Conservation (phyloP, 2,113 vertebrate species). For the Cyphomyrus discorhynchus region DNA sequence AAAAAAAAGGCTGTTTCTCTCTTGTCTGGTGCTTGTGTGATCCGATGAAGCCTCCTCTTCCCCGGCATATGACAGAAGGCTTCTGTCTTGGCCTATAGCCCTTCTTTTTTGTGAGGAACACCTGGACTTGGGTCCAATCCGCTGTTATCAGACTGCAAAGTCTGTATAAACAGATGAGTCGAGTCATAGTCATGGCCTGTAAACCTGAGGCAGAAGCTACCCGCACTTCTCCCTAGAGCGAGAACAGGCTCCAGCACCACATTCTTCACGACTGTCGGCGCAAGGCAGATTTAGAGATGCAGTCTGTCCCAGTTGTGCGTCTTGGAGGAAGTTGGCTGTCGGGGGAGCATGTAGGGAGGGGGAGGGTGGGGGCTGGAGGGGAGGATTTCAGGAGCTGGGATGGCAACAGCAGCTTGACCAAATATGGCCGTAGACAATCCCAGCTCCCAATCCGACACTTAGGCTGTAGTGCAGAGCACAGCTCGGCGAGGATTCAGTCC, state of each 20-base stretch:
- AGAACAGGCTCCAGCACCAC: neutral
- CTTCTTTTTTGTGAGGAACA: neutral
- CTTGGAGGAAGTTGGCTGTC: neutral
- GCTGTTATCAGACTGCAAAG: neutral
- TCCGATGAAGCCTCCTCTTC: neutral
- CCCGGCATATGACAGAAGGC: neutral
- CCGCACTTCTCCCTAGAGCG: neutral
- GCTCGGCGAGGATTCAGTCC: neutral
- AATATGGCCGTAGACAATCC: neutral
- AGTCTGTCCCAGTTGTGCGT: neutral
- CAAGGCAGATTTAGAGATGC: neutral
- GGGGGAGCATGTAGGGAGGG: neutral
- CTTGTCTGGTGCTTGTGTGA: neutral
- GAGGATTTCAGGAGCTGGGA: neutral
- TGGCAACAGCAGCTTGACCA: neutral
- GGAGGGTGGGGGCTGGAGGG: neutral
- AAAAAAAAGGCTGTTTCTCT: neutral
- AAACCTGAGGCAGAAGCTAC: neutral
- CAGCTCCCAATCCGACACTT: neutral
- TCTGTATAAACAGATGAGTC: neutral
- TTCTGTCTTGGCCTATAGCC: neutral
- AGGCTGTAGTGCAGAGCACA: neutral
- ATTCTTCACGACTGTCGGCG: neutral
- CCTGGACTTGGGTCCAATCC: neutral
- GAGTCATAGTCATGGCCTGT: neutral